phyloP scores from a whole-genome alignment of 2,797 vertebrate species.

The Takifugu ocellatus region DNA sequence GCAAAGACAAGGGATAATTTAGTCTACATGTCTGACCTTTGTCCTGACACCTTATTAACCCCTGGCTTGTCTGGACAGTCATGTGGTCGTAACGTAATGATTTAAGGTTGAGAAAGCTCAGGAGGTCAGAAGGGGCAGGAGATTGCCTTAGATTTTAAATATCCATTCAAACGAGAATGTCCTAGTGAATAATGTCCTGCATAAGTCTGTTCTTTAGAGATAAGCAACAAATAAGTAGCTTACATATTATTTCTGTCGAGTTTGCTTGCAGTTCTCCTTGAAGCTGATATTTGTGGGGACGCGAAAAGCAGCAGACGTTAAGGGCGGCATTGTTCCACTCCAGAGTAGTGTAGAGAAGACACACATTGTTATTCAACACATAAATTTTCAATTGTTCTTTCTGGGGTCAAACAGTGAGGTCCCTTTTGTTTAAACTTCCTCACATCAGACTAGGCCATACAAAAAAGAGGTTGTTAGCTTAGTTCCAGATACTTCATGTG shows the following conservation, averaged over 20 bases:
- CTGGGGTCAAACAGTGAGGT: conserved; percentile 73
- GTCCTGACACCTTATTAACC: conserved; percentile 21
- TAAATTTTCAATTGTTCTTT: conserved; percentile 77
- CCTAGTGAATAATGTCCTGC: not conserved
- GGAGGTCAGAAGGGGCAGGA: conserved; percentile 8
- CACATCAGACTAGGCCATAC: conserved; percentile 25
- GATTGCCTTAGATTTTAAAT: conserved; percentile 5
- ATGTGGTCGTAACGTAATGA: conserved; percentile 19
- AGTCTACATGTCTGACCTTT: conserved; percentile 20
- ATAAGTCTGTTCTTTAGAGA: not conserved
- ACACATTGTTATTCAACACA: conserved; percentile 65
- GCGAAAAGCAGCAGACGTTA: conserved; percentile 49
- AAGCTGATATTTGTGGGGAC: conserved; percentile 46
- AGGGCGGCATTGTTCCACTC: conserved; percentile 68
- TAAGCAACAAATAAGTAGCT: not conserved
- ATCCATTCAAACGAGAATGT: conserved; percentile 7
- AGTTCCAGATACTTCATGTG: conserved; percentile 42
- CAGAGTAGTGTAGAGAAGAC: conserved; percentile 56
- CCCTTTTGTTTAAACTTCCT: conserved; percentile 78
- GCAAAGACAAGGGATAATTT: not conserved
- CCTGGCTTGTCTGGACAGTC: conserved; percentile 14
- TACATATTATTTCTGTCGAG: conserved; percentile 24
- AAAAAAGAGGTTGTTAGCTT: conserved; percentile 49
- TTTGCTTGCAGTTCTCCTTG: conserved; percentile 34
- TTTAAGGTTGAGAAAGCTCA: conserved; percentile 18